Conservation (phyloP, 2,797 vertebrate species). For the Eleutherodactylus coqui region DNA sequence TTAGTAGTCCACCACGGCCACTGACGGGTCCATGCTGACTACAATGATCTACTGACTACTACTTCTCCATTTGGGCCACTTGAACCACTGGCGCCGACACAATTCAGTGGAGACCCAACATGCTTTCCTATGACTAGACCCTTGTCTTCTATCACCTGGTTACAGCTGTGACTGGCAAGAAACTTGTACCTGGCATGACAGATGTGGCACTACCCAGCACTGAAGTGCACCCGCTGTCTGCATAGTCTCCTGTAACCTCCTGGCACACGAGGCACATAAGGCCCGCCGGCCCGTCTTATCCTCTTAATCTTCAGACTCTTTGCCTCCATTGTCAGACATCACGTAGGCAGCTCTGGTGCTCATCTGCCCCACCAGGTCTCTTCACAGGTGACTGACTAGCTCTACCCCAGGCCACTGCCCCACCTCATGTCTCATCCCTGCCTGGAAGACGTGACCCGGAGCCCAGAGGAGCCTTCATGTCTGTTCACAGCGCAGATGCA, state of each 20-base stretch:
- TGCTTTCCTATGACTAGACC: too few species aligned
- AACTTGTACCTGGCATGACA: neutral
- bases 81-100: too few species aligned
- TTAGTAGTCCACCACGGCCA: too few species aligned
- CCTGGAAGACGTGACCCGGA: conserved; percentile 33
- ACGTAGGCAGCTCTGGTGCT: conserved; percentile 38
- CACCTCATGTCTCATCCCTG: conserved; percentile 43
- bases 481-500: neutral
- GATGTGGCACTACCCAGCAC: neutral
- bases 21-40: too few species aligned
- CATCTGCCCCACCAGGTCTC: conserved; percentile 41
- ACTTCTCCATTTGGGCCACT: too few species aligned
- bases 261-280: neutral
- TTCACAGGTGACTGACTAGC: conserved; percentile 56
- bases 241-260: conserved; percentile 14
- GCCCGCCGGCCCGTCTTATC: conserved; percentile 33
- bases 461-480: conserved; percentile 11
- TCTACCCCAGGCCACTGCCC: conserved; percentile 15
- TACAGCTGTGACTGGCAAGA: neutral
- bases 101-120: too few species aligned
- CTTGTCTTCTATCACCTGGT: neutral
- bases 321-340: conserved; percentile 48
- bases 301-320: conserved; percentile 54
- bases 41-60: too few species aligned
- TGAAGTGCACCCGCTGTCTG: neutral